A percentile compares a stretch with the other conserved stretches of the same genome.
Conservation (phyloP, 1,140 invertebrate genomes). For the Fopius arisanus region DNA sequence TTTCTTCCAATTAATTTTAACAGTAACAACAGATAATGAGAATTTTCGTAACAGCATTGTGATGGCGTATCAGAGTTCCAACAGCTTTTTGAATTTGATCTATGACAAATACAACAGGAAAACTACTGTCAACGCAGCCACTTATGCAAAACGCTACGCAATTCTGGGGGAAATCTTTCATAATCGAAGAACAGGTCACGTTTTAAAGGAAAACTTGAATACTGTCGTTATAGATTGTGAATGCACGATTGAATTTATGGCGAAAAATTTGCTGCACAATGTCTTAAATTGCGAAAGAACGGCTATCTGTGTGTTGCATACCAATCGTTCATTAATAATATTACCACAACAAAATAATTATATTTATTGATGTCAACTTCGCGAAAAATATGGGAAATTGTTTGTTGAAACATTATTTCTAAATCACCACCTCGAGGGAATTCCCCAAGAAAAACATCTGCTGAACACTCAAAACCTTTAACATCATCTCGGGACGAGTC, state of each 20-base stretch:
- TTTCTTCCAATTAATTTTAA: neutral
- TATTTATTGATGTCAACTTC: too few species aligned
- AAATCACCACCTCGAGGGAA: too few species aligned
- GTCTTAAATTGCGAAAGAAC: too few species aligned
- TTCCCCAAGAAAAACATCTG: too few species aligned
- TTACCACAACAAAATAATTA: too few species aligned
- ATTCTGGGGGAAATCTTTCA: neutral
- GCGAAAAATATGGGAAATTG: too few species aligned
- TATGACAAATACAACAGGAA: neutral
- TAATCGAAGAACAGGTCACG: neutral
- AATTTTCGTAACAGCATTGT: neutral
- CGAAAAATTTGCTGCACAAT: neutral
- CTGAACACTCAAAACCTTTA: too few species aligned
- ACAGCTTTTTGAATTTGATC: neutral
- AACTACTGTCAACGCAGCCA: neutral
- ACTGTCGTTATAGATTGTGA: neutral
- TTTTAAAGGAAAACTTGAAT: neutral
- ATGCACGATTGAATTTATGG: neutral
- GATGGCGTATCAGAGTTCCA: neutral
- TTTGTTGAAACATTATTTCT: too few species aligned
- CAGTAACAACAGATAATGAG: neutral
- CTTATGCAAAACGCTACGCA: neutral
- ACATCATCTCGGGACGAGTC: too few species aligned
- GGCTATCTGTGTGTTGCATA: too few species aligned
- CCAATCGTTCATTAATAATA: too few species aligned